Evolutionary conservation across 2,113 vertebrate species (phyloP), one percentile per base, ranked within the genome.

Genomic region (Nothocercus julius): DNA sequence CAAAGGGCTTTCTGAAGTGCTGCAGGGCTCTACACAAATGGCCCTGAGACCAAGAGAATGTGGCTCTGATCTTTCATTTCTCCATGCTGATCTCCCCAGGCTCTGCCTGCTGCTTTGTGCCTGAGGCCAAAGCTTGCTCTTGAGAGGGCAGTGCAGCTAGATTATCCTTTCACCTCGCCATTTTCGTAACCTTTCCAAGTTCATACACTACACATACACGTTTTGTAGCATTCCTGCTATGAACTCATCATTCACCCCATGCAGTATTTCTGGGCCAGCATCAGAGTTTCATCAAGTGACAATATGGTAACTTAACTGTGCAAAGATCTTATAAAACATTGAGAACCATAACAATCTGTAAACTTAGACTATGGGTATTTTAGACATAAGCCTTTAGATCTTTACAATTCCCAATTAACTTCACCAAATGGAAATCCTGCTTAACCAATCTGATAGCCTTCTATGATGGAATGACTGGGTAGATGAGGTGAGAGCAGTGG

Each of bases 41-140:
- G 47, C 7, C 49, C 21, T 6, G 19, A 49, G 0, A 74, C 5
- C 2, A 32, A 5, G 7, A 7, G 16, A 25, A 28, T 24, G 24
- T 3, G 5, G 15, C 49, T 76, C 42, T 76, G 32, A 21, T 76
- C 30, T 24, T 74, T 36, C 12, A 6, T 63, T 81, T 32, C 49
- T 1, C 5, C 13, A 16, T 8, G 8, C 0, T 44, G 40, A 62
- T 1, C 5, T 20, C 27, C 27, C 13, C 32, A 0, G 38, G 2
- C 68, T 85, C 53, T 54, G 36, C 27, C 30, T 58, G 15, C 54
- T 85, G 53, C 32, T 75, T 62, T 30, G 32, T 15, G 16, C 12
- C 45, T 15, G 27, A 82, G 18, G 4, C 44, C 59, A 62, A 34
- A 54, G 32, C 7, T 42, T 28, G 27, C 24, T 7, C 30, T 75